Percentiles rank a stretch among this genome's conserved stretches.
phyloP scores from a whole-genome alignment of 2,113 vertebrate species.

The Bungarus multicinctus region DNA sequence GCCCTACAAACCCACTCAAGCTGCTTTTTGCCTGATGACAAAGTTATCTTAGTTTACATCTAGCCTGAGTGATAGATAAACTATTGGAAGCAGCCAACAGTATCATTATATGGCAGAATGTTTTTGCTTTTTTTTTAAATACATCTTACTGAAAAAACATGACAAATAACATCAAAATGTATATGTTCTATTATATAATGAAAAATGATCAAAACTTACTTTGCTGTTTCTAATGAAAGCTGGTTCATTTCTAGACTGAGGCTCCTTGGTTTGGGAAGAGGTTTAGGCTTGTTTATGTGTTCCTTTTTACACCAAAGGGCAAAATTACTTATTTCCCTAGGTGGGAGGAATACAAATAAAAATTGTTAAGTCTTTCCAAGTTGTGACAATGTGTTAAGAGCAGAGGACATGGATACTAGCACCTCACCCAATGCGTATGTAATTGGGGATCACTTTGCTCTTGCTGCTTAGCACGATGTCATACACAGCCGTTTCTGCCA shows the following conservation, averaged over 20 bases:
- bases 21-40: background rate
- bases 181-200: background rate
- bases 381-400: background rate
- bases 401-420: background rate
- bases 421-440: slow-evolving; percentile 81
- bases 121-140: background rate
- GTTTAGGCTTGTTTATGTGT: slow-evolving; percentile 54
- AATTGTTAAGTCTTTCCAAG: background rate
- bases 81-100: background rate
- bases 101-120: background rate
- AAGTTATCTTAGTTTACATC: background rate
- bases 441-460: slow-evolving; percentile 81
- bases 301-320: slow-evolving; percentile 87
- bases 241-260: slow-evolving; percentile 69
- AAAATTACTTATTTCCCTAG: slow-evolving; percentile 77
- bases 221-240: slow-evolving; percentile 69
- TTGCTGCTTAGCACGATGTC: slow-evolving; percentile 80
- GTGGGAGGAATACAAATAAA: rapidly evolving
- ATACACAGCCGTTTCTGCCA: slow-evolving; percentile 71
- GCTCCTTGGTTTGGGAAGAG: slow-evolving; percentile 71
- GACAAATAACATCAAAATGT: background rate
- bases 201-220: rapidly evolving
- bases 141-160: background rate
- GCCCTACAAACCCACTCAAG: background rate
- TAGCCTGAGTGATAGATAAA: background rate